These are phyloP conservation scores for Contarinia nasturtii DNA, from an alignment of 1,140 invertebrate species.

Conservation along the genomic window DNA sequence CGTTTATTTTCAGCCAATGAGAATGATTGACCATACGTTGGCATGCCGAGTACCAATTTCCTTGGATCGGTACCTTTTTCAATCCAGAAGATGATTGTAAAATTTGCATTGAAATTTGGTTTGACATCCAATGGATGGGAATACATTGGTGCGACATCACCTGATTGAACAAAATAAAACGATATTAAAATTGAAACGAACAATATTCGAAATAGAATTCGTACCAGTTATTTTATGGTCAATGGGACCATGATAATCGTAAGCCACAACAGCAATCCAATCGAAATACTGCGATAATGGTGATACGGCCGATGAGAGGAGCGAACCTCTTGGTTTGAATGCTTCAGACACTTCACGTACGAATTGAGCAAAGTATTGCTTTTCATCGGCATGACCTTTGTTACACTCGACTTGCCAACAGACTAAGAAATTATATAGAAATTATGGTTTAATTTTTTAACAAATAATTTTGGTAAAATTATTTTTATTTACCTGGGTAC, in stretches of 20 bases:
- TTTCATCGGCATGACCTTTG: constrained; percentile 53
- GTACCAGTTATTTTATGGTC: constrained; percentile 70
- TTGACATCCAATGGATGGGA: constrained; percentile 45
- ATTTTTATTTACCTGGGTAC: constrained; percentile 24
- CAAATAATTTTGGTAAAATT: constrained; percentile 1
- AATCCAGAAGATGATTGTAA: constrained; percentile 65
- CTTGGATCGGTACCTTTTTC: constrained; percentile 47
- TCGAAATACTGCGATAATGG: constrained; percentile 57
- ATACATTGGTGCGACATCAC: constrained; percentile 64
- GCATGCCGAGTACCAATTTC: constrained; percentile 65
- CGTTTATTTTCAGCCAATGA: constrained; percentile 42
- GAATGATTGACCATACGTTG: constrained; percentile 71
- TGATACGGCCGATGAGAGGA: constrained; percentile 69
- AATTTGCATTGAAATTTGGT: constrained; percentile 65
- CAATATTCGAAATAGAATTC: constrained; percentile 16
- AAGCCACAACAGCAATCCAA: constrained; percentile 70
- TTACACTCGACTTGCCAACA: constrained; percentile 77
- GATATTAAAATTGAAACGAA: too few relatives aligned
- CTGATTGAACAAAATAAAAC: too few relatives aligned
- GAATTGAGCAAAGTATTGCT: constrained; percentile 47
- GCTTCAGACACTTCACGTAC: constrained; percentile 47
- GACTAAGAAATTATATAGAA: constrained; percentile 48
- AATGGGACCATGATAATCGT: constrained; percentile 73
- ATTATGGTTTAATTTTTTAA: too few relatives aligned
- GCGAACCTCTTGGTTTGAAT: constrained; percentile 44